Evolutionary conservation across 2,797 vertebrate genomes (phyloP).

Genomic region (Arremon brunneinucha): DNA sequence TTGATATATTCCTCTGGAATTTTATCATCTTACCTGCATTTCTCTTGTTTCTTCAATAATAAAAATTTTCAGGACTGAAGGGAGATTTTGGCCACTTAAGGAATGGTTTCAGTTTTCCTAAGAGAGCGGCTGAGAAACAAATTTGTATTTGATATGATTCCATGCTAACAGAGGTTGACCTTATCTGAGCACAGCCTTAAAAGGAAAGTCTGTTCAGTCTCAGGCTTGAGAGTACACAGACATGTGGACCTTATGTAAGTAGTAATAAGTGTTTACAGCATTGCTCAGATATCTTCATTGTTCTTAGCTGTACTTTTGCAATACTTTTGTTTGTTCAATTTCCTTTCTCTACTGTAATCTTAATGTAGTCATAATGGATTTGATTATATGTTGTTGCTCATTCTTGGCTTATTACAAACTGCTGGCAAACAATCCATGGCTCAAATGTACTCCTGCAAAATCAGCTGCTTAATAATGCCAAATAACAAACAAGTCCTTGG

Average conservation of each 20-base stretch:
- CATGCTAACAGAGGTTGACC: conserved; percentile 18
- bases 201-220: conserved; percentile 39
- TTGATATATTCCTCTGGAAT: background rate
- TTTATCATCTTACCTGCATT: background rate
- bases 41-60: background rate
- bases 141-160: conserved; percentile 9
- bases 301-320: conserved; percentile 35
- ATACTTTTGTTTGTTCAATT: conserved; percentile 51
- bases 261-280: conserved; percentile 50
- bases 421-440: conserved; percentile 33
- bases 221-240: conserved; percentile 23
- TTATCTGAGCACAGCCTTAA: conserved; percentile 47
- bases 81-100: background rate
- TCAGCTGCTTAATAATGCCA: background rate
- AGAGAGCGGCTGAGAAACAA: background rate
- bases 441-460: conserved; percentile 9
- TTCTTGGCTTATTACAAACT: conserved; percentile 43
- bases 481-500: background rate
- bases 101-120: background rate
- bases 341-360: conserved; percentile 54
- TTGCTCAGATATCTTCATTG: conserved; percentile 45
- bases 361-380: conserved; percentile 38
- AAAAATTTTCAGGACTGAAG: background rate
- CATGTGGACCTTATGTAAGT: conserved; percentile 48
- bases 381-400: conserved; percentile 45